A percentile compares a stretch with the other conserved stretches of the same genome.
Evolutionary conservation across 2,888 invertebrate genomes (phyloP).

Genomic region (Rosalia funebris): DNA sequence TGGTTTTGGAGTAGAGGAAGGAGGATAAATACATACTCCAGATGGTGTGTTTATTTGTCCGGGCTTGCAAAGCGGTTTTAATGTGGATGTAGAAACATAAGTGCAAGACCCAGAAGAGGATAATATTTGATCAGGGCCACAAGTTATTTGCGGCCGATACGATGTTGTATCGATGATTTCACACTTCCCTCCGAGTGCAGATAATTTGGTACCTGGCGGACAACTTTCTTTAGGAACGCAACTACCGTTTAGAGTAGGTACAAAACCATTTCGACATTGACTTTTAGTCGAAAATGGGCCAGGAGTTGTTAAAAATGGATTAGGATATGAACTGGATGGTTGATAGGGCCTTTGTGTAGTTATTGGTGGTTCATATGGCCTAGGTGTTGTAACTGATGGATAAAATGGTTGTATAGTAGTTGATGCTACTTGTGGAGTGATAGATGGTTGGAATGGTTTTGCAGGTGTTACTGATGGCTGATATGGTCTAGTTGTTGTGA

Average conservation of each 20-base stretch:
- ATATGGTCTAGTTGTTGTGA: conserved; percentile 29
- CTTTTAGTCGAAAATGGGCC: not conserved
- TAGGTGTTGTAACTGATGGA: conserved; percentile 33
- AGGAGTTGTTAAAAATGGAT: conserved; percentile 14
- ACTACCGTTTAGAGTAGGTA: not conserved
- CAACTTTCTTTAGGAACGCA: conserved; percentile 1
- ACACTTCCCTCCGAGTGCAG: conserved; percentile 22
- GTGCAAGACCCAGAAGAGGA: conserved; percentile 11
- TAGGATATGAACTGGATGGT: conserved; percentile 10
- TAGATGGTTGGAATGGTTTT: conserved; percentile 36
- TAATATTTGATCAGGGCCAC: conserved; percentile 60
- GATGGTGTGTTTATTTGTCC: conserved; percentile 13
- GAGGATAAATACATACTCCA: conserved; percentile 3
- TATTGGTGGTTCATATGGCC: conserved; percentile 35
- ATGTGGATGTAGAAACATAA: conserved; percentile 3
- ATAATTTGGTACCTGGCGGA: conserved; percentile 13
- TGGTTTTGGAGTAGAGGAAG: not conserved
- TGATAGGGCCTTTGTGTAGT: conserved; percentile 40
- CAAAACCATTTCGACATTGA: not conserved
- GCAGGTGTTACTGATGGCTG: conserved; percentile 29
- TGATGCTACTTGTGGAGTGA: conserved; percentile 37
- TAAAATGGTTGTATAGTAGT: conserved; percentile 37
- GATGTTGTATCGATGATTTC: not conserved
- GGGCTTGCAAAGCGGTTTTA: conserved; percentile 42
- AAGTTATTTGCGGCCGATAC: conserved; percentile 41